These are phyloP conservation scores for Caenorhabditis sulstoni DNA, from an alignment of 2,888 invertebrate genomes.

Conservation along the genomic window DNA sequence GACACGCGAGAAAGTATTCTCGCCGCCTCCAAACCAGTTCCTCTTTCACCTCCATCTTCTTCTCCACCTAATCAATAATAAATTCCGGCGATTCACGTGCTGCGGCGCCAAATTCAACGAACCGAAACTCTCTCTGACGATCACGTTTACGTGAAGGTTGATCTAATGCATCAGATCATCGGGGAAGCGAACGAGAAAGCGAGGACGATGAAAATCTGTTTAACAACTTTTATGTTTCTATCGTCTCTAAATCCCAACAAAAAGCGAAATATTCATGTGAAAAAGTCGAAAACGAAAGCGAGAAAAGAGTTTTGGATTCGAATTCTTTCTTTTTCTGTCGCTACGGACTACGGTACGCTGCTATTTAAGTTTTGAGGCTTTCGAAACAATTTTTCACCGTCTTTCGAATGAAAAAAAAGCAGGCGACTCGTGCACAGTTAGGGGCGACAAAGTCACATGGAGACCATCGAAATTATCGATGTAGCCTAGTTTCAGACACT, in stretches of 20 bases:
- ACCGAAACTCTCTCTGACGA: not conserved
- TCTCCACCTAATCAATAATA: constrained; percentile 44
- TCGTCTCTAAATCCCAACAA: no score
- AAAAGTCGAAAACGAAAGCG: no score
- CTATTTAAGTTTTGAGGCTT: constrained; percentile 32
- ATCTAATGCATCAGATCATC: not conserved
- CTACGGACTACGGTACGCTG: constrained; percentile 6
- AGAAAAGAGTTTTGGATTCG: no score
- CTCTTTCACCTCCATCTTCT: not conserved
- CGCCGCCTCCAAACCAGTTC: constrained; percentile 48
- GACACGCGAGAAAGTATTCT: constrained; percentile 49
- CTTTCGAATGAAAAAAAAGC: not conserved
- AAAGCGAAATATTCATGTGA: no score
- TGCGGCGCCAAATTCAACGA: constrained; percentile 2
- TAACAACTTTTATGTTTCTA: no score
- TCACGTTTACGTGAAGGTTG: not conserved
- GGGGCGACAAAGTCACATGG: not conserved
- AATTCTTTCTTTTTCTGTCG: no score
- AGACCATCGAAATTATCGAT: not conserved
- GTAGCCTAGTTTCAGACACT: constrained; percentile 34
- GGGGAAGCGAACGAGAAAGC: not conserved
- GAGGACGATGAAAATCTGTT: no score
- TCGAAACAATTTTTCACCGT: no score
- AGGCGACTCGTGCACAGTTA: not conserved
- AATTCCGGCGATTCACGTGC: constrained; percentile 26